Conservation (phyloP, 1,140 invertebrate species). For the Drosophila nigrodunni region DNA sequence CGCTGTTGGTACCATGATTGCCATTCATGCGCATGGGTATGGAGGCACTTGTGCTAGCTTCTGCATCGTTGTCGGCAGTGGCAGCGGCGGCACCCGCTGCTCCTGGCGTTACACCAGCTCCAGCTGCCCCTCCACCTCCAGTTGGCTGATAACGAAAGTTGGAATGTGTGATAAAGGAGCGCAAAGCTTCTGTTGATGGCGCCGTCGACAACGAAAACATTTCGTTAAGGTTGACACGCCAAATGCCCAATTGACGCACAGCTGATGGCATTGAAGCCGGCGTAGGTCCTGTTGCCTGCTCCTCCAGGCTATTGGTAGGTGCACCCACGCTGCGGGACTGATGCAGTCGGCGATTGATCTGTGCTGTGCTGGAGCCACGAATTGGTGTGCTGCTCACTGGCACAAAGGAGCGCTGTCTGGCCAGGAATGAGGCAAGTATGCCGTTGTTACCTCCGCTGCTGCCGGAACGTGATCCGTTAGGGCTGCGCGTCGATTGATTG, state of each 20-base stretch:
- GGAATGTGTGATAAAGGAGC: constrained; percentile 72
- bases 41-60: constrained; percentile 26
- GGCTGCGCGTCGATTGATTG: constrained; percentile 46
- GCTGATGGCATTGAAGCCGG: constrained; percentile 18
- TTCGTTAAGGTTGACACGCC: constrained; percentile 70
- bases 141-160: constrained; percentile 62
- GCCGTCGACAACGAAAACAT: constrained; percentile 69
- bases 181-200: constrained; percentile 65
- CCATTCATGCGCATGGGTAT: constrained; percentile 4
- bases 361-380: constrained; percentile 26
- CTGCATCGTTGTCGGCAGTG: not conserved
- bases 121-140: not conserved
- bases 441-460: constrained; percentile 30
- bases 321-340: constrained; percentile 65
- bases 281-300: constrained; percentile 12
- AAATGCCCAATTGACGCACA: constrained; percentile 64
- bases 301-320: constrained; percentile 43
- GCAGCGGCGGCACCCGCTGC: constrained; percentile 19
- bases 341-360: constrained; percentile 64
- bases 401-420: constrained; percentile 64
- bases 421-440: constrained; percentile 54
- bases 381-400: constrained; percentile 51
- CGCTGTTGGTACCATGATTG: constrained; percentile 6
- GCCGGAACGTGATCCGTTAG: constrained; percentile 25
- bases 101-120: not conserved